phyloP scores from a whole-genome alignment of 2,113 vertebrate genomes.

The Antechinus flavipes region DNA sequence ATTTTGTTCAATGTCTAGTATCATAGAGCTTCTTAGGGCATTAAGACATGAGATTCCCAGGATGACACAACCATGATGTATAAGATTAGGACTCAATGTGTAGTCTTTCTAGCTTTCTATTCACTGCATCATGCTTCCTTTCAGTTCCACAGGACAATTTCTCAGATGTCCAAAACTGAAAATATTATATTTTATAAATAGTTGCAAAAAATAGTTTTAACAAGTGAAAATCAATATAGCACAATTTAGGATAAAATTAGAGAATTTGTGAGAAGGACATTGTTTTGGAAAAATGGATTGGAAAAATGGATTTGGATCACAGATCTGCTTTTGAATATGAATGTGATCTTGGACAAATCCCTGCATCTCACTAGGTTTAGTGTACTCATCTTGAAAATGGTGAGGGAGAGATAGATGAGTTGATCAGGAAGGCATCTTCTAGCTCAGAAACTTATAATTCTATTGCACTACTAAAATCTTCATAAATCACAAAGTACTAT shows the following conservation, averaged over 20 bases:
- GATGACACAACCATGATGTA: neutral
- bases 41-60: neutral
- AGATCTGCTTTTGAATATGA: neutral
- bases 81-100: neutral
- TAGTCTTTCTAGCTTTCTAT: neutral
- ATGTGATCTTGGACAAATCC: neutral
- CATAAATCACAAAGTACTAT: neutral
- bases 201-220: conserved; percentile 51
- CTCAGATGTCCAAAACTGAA: conserved; percentile 39
- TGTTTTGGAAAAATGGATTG: neutral
- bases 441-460: neutral
- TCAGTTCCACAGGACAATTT: neutral
- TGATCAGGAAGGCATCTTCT: neutral
- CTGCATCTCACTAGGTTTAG: neutral
- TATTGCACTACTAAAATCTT: neutral
- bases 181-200: conserved; percentile 39
- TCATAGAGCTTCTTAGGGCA: neutral
- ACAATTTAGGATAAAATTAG: neutral
- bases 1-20: neutral
- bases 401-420: neutral
- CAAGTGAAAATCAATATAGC: conserved; percentile 48
- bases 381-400: neutral
- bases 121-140: neutral
- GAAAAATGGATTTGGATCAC: neutral
- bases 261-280: neutral